Conservation (phyloP, 2,888 invertebrate species). For the Sturmia bella region DNA sequence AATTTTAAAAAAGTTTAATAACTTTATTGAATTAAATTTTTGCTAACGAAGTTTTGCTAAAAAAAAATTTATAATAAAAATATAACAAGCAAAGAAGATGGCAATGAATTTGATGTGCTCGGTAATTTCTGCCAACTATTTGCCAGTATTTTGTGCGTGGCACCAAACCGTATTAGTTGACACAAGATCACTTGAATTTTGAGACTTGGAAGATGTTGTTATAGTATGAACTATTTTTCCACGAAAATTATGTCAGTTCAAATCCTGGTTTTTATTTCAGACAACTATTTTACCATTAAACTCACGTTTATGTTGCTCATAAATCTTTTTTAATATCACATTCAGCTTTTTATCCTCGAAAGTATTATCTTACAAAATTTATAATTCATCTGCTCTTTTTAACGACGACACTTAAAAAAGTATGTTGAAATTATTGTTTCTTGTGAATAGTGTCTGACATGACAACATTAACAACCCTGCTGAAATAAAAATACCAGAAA, state of each 20-base stretch:
- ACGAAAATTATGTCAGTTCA: conserved; percentile 17
- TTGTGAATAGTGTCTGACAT: conserved; percentile 6
- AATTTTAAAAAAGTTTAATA: too few relatives aligned
- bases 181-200: too few relatives aligned
- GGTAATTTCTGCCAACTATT: too few relatives aligned
- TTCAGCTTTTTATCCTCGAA: conserved; percentile 4
- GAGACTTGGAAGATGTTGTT: too few relatives aligned
- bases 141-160: too few relatives aligned
- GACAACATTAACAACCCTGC: not conserved
- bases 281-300: conserved; percentile 5
- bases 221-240: too few relatives aligned
- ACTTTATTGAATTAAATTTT: too few relatives aligned
- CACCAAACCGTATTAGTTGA: too few relatives aligned
- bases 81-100: too few relatives aligned
- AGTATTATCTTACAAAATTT: conserved; percentile 16
- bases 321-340: conserved; percentile 14
- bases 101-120: too few relatives aligned
- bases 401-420: conserved; percentile 19
- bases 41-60: too few relatives aligned
- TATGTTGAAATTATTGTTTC: conserved; percentile 12
- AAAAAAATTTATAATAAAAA: too few relatives aligned
- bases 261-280: not conserved
- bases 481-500: not conserved
- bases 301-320: conserved; percentile 3
- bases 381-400: conserved; percentile 11